These are phyloP conservation scores for Agrotis ipsilon DNA, from an alignment of 2,888 invertebrate species.

Conservation along the genomic window DNA sequence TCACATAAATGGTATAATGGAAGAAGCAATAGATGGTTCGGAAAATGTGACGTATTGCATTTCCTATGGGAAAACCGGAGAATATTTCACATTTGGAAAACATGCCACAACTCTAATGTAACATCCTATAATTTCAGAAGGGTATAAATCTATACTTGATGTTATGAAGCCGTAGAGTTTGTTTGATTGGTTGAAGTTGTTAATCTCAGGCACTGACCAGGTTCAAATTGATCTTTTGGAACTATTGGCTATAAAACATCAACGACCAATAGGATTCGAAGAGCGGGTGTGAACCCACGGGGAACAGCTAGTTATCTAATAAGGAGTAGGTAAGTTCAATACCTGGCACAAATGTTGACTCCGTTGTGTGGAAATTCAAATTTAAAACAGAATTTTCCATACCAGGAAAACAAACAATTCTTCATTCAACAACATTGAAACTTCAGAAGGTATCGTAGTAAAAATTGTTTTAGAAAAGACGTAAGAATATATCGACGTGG, in stretches of 20 bases:
- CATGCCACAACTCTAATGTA: background rate
- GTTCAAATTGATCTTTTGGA: no score
- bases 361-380: no score
- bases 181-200: no score
- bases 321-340: no score
- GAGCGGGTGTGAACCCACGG: no score
- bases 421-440: conserved; percentile 14
- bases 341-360: no score
- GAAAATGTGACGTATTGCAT: conserved; percentile 44
- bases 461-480: background rate
- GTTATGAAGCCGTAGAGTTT: no score
- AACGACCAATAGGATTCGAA: no score
- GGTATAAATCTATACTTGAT: no score
- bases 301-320: no score
- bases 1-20: conserved; percentile 33
- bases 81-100: conserved; percentile 9
- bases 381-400: background rate
- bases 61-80: background rate
- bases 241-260: no score
- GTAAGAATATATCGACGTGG: conserved; percentile 10
- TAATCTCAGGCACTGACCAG: no score
- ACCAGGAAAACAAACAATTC: conserved; percentile 7
- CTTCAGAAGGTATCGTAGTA: background rate
- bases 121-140: background rate
- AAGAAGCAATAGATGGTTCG: conserved; percentile 33